These are phyloP conservation scores for Willowsia nigromaculata DNA, from an alignment of 2,888 invertebrate species.

Conservation along the genomic window DNA sequence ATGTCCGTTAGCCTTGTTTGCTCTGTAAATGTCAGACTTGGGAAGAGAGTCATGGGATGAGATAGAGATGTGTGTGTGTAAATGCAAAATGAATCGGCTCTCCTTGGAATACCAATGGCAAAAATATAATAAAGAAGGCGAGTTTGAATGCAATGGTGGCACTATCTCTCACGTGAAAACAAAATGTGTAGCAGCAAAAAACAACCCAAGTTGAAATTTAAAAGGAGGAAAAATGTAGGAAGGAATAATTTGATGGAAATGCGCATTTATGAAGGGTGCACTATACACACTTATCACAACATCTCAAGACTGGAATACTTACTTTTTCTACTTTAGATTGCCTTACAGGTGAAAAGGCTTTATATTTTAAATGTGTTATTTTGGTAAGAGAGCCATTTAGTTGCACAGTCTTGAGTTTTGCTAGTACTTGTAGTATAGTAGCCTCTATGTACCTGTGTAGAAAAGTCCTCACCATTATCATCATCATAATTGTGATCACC, in stretches of 20 bases:
- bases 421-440: background rate
- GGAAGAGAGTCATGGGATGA: background rate
- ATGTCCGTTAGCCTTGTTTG: constrained; percentile 22
- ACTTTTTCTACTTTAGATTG: too few species aligned
- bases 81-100: constrained; percentile 44
- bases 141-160: background rate
- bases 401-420: background rate
- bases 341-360: too few species aligned
- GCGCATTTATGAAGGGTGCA: background rate
- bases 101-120: constrained; percentile 38
- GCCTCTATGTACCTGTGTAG: background rate
- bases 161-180: constrained; percentile 14
- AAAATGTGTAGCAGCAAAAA: constrained; percentile 32
- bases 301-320: too few species aligned
- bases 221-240: background rate
- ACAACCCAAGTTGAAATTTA: background rate
- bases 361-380: background rate
- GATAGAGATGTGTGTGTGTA: constrained; percentile 17
- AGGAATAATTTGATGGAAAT: background rate
- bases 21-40: background rate
- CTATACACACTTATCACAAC: background rate
- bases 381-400: background rate
- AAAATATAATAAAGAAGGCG: constrained; percentile 30
- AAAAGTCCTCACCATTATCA: constrained; percentile 9
- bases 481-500: background rate